Base-by-base conservation (phyloP, 2,797 vertebrate genomes). In the Sandelia bainsii region DNA sequence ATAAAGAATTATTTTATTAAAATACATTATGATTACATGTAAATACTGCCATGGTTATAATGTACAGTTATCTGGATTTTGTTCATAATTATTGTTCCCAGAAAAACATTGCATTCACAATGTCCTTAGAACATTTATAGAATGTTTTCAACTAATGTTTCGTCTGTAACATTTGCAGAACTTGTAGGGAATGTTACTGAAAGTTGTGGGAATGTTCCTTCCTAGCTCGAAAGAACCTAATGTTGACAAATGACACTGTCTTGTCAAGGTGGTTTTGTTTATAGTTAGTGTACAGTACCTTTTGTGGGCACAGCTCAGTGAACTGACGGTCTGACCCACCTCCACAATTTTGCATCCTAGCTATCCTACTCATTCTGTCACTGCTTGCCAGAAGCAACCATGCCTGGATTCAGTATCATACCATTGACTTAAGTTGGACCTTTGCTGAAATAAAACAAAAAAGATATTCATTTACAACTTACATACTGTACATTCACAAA, bases 211-310 rank as follows among this genome's bases (percentile, higher is more conserved):
- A 32, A 32, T 6, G 6, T 32, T 32, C 29, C 29, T 32, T 32
- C 29, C 12, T 39, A 11, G 32, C 78, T 69, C 78, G 79, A 64
- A 57, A 48, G 59, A 74, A 46, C 45, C 52, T 83, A 87, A 90
- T 79, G 82, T 77, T 89, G 86, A 88, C 79, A 74, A 87, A 89
- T 83, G 78, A 75, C 0, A 39, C 64, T 75, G 81, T 80, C 77
- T 54, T 77, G 83, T 85, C 75, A 75, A 75, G 54, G 77, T 73
- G 80, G 58, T 79, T 87, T n/a, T 90, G 86, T 91, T 90, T 85
- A 83, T 80, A 72, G 75, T 50, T 9, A 40, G 32, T 40, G 63
- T 69, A 60, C 72, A 62, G 71, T 32, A 42, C 54, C 69, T 66
- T 60, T 67, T 81, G 73, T 82, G 61, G 63, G 52, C 56, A 65